These are phyloP conservation scores for Microtus richardsoni DNA, from an alignment of 2,113 vertebrate genomes.

Conservation along the genomic window DNA sequence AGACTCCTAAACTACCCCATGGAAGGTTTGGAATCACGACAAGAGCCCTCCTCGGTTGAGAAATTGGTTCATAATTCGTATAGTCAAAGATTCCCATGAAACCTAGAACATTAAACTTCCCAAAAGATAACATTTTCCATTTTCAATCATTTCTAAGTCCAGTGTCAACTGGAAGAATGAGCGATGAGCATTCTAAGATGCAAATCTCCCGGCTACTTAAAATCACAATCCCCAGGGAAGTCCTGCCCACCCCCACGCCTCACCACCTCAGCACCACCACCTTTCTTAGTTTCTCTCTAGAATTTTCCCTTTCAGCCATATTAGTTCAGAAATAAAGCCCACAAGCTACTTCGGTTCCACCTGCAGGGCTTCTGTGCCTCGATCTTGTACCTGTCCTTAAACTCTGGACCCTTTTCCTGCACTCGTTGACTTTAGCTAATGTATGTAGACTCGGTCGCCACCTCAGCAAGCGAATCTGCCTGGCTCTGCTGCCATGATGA, in stretches of 20 bases:
- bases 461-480: background rate
- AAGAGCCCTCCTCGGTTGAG: background rate
- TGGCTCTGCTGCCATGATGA: background rate
- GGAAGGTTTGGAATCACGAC: background rate
- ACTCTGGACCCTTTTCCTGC: background rate
- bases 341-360: background rate
- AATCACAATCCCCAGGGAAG: background rate
- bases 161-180: background rate
- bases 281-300: background rate
- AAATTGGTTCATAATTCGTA: slow-evolving; percentile 36
- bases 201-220: background rate
- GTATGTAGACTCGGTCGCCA: background rate
- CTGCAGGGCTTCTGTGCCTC: background rate
- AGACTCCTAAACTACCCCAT: slow-evolving; percentile 28
- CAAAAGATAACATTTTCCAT: background rate
- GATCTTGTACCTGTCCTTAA: background rate
- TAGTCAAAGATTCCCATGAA: slow-evolving; percentile 39
- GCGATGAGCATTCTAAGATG: background rate
- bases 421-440: background rate
- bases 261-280: no score
- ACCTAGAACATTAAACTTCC: background rate
- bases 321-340: background rate
- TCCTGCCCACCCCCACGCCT: no score
- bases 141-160: background rate
- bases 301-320: background rate